phyloP scores from a whole-genome alignment of 1,140 invertebrate species.

The Laodelphax striatellus region DNA sequence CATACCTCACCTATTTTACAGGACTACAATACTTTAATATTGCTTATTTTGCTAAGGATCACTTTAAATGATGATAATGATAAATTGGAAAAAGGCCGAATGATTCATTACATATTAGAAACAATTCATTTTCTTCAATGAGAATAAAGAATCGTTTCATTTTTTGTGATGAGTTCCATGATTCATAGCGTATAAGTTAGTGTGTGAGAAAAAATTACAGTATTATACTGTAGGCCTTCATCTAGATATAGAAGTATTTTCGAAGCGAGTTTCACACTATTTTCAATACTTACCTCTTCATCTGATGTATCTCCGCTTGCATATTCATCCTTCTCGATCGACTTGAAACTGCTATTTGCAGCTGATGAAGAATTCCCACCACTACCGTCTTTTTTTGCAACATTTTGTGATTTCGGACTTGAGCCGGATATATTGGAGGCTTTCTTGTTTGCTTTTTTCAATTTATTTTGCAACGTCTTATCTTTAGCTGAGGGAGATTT shows the following conservation, averaged over 20 bases:
- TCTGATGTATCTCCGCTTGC: conserved; percentile 62
- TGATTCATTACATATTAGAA: not conserved
- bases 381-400: conserved; percentile 12
- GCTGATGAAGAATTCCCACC: conserved; percentile 3
- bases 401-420: conserved; percentile 13
- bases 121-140: not conserved
- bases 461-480: conserved; percentile 14
- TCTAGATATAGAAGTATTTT: too few species aligned
- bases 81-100: too few species aligned
- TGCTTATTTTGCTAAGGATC: too few species aligned
- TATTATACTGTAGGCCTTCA: too few species aligned
- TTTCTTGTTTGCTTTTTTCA: conserved; percentile 23
- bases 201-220: too few species aligned
- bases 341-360: conserved; percentile 19
- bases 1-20: too few species aligned
- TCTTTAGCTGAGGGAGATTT: not conserved
- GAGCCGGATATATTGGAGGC: too few species aligned
- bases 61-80: too few species aligned
- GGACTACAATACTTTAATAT: too few species aligned
- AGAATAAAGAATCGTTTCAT: not conserved
- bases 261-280: too few species aligned
- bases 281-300: conserved; percentile 53
- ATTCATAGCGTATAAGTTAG: too few species aligned
- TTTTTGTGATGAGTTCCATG: too few species aligned
- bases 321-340: conserved; percentile 26